Evolutionary conservation across 1,140 invertebrate species (phyloP), one percentile per base, ranked within the genome.

Genomic region (Battus philenor): DNA sequence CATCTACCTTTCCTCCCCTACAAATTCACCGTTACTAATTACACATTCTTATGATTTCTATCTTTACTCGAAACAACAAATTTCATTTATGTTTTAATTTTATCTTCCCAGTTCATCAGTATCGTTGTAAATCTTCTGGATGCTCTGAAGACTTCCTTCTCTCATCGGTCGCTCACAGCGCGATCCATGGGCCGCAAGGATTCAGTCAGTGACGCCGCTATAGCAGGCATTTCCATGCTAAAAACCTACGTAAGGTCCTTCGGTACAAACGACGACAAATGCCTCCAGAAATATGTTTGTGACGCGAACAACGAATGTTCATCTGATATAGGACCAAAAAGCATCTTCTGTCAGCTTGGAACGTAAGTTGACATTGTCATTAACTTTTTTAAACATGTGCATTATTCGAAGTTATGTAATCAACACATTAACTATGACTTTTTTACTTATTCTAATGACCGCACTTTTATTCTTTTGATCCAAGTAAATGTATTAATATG

Each of bases 301-400:
- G 93, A 97, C 64, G 95, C 95, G 1, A 96, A 94, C 69, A 91
- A 89, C 11, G 95, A 96, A 70, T 97, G 95, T 73, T 89, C 93
- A n/a, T 87, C 88, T 4, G 94, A 95, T 64, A 91, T 94, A 38
- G 93, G 94, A 57, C 91, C 91, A 50, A 94, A 92, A 53, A 93
- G 93, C 59, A 90, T 97, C 38, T 95, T 96, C 90, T 97, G 95
- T 65, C 94, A 97, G 87, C 87, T 97, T 56, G 95, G 94, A 93
- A 94, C 94, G 95, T 97, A 88, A 94, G 94, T 92, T 50, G 36
- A n/a, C 9, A 20, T 3, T 3, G 2, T 20, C 6, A 20, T 20
- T 20, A 3, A 20, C 6, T 20, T n/a, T 20, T 20, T 20, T 20
- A 6, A 6, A 20, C 6, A 20, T 20, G 18, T 20, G 18, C n/a